A percentile compares a stretch with the other conserved stretches of the same genome.
Conservation (phyloP, 2,888 invertebrate species). For the Catocala nupta region DNA sequence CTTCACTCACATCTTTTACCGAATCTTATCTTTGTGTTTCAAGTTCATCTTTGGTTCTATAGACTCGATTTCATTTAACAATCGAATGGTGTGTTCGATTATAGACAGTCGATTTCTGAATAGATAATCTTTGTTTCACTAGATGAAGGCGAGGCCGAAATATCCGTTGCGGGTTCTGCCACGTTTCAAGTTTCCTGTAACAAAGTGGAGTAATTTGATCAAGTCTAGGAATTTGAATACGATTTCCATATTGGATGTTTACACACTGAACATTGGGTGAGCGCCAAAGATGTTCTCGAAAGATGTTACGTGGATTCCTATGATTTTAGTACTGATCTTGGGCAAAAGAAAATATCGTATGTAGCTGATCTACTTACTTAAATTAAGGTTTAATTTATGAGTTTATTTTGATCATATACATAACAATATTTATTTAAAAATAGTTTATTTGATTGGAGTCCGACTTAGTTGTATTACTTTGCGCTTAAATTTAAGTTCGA, state of each 20-base stretch:
- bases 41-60: constrained; percentile 36
- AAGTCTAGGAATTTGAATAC: constrained; percentile 60
- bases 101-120: constrained; percentile 27
- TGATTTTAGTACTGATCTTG: constrained; percentile 34
- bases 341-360: constrained; percentile 18
- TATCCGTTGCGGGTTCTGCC: constrained; percentile 47
- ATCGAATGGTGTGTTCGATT: constrained; percentile 35
- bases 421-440: too few species aligned
- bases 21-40: constrained; percentile 26
- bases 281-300: constrained; percentile 43
- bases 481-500: too few species aligned
- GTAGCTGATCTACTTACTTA: background rate
- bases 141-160: constrained; percentile 31
- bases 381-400: too few species aligned
- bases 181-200: constrained; percentile 57
- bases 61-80: constrained; percentile 19
- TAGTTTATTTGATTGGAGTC: too few species aligned
- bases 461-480: too few species aligned
- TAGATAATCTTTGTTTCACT: constrained; percentile 37
- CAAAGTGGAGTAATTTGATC: constrained; percentile 60
- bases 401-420: too few species aligned
- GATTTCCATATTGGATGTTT: constrained; percentile 55
- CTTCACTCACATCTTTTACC: constrained; percentile 40
- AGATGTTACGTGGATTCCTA: constrained; percentile 38
- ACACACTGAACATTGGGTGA: constrained; percentile 48